phyloP scores from a whole-genome alignment of 1,140 invertebrate genomes.

The Nasonia vitripennis region DNA sequence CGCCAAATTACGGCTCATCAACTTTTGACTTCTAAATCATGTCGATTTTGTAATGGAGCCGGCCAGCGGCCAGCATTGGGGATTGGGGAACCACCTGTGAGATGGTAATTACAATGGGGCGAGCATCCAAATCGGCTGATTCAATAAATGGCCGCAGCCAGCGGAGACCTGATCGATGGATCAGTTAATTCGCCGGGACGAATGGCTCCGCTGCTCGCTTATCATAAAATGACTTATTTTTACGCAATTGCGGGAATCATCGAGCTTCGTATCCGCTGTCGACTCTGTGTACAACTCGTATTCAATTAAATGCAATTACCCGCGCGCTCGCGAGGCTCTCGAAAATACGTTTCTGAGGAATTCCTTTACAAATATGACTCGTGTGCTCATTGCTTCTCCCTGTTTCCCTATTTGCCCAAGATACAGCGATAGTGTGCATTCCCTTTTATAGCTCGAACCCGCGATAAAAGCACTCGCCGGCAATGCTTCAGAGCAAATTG shows the following conservation, averaged over 20 bases:
- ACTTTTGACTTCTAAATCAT: slow-evolving; percentile 42
- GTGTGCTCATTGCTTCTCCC: not conserved
- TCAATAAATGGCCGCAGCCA: not conserved
- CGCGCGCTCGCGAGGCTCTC: not conserved
- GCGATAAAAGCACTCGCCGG: too few relatives aligned
- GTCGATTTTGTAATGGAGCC: slow-evolving; percentile 29
- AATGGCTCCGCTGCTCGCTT: not conserved
- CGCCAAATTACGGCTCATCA: slow-evolving; percentile 29
- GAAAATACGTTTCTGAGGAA: not conserved
- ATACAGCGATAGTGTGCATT: too few relatives aligned
- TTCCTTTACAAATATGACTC: not conserved
- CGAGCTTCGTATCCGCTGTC: too few relatives aligned
- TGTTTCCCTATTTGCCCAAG: too few relatives aligned
- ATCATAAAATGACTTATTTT: not conserved
- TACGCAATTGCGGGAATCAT: not conserved
- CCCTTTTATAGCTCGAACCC: too few relatives aligned
- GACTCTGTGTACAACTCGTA: too few relatives aligned
- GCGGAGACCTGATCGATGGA: not conserved
- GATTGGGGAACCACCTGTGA: slow-evolving; percentile 37
- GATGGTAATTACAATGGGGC: slow-evolving; percentile 24
- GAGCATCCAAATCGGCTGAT: not conserved
- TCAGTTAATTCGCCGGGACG: not conserved
- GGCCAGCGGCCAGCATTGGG: too few relatives aligned
- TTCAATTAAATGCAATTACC: not conserved
- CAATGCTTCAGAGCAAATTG: too few relatives aligned